These are phyloP conservation scores for Parauchenoglanis punctatus DNA, from an alignment of 2,797 vertebrate species.

Conservation along the genomic window DNA sequence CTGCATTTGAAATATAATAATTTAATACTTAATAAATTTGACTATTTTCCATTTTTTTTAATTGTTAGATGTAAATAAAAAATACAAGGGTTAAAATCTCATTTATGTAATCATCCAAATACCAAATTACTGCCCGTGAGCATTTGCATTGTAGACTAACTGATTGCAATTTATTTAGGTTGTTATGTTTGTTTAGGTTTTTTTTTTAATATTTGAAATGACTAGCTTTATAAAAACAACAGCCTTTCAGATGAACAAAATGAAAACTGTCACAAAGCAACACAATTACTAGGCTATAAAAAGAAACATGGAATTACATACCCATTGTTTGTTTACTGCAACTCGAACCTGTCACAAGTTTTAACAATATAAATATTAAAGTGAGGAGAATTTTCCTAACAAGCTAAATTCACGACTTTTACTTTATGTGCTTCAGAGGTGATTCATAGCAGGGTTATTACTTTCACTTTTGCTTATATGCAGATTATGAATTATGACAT, in stretches of 20 bases:
- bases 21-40: too few relatives aligned
- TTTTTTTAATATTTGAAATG: not conserved
- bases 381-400: not conserved
- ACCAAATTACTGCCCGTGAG: too few relatives aligned
- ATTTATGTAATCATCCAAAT: too few relatives aligned
- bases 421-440: not conserved
- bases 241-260: not conserved
- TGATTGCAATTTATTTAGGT: too few relatives aligned
- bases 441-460: not conserved
- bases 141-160: too few relatives aligned
- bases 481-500: too few relatives aligned
- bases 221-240: not conserved
- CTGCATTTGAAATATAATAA: too few relatives aligned
- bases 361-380: not conserved
- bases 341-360: not conserved
- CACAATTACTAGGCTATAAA: not conserved
- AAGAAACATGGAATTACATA: not conserved
- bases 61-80: too few relatives aligned
- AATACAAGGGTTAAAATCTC: too few relatives aligned
- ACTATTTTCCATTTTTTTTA: too few relatives aligned
- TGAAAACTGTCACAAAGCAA: not conserved
- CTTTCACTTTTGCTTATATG: not conserved
- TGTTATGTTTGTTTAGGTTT: too few relatives aligned
- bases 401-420: not conserved
- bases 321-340: not conserved